Evolutionary conservation across 2,113 vertebrate species (phyloP).

Genomic region (Thermophis baileyi): DNA sequence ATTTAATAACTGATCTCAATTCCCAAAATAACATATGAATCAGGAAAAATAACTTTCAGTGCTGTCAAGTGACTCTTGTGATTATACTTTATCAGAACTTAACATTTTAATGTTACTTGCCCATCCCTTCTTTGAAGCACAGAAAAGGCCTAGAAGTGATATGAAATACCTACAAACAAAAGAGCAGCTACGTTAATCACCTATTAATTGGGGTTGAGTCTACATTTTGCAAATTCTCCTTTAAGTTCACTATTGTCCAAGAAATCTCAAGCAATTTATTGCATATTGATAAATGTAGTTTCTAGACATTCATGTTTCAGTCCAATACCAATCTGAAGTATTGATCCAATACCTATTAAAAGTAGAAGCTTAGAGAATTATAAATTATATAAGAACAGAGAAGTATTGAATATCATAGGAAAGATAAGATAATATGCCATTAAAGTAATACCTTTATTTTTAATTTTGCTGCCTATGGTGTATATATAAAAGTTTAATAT

Average conservation of each 20-base stretch:
- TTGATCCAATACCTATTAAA: constrained; percentile 14
- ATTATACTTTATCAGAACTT: constrained; percentile 52
- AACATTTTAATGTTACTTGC: constrained; percentile 31
- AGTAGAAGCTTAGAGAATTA: constrained; percentile 1
- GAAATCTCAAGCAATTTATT: constrained; percentile 33
- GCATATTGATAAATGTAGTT: constrained; percentile 24
- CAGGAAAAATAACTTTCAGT: constrained; percentile 25
- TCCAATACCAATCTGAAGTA: constrained; percentile 5
- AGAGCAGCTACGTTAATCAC: constrained; percentile 28
- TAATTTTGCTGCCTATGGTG: constrained; percentile 24
- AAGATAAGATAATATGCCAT: constrained; percentile 6
- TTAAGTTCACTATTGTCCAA: constrained; percentile 27
- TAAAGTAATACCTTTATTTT: constrained; percentile 26
- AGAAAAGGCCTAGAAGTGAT: constrained; percentile 27
- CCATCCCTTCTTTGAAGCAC: constrained; percentile 32
- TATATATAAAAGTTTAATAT: constrained; percentile 17
- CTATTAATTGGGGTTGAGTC: constrained; percentile 41
- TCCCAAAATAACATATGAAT: constrained; percentile 7
- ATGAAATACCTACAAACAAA: constrained; percentile 33
- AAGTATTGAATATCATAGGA: constrained; percentile 30
- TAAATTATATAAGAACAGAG: constrained; percentile 30
- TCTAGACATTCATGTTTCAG: constrained; percentile 25
- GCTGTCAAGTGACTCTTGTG: constrained; percentile 21
- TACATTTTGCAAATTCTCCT: constrained; percentile 27
- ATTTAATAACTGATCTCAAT: constrained; percentile 19